Conservation (phyloP, 2,888 invertebrate species). For the Toxonevra muliebris region DNA sequence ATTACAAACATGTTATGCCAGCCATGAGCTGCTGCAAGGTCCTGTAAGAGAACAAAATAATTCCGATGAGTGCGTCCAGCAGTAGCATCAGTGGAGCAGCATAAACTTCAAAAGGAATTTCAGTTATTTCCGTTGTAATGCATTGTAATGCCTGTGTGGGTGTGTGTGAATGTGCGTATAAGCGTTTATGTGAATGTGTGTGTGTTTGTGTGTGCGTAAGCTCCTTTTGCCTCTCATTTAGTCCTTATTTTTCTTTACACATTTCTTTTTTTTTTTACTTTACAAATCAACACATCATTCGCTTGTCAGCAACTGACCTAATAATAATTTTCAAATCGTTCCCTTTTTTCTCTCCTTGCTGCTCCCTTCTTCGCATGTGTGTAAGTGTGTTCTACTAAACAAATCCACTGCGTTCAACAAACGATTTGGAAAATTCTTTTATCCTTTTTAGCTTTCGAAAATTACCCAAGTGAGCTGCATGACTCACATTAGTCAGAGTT, state of each 20-base stretch:
- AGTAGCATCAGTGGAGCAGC: constrained; percentile 6
- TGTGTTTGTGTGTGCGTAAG: constrained; percentile 31
- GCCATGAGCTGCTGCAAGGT: constrained; percentile 21
- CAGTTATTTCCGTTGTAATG: constrained; percentile 50
- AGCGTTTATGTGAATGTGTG: not conserved
- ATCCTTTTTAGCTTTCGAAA: constrained; percentile 30
- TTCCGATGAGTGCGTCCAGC: constrained; percentile 6
- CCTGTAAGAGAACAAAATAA: constrained; percentile 4
- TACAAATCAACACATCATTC: constrained; percentile 23
- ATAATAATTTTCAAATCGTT: constrained; percentile 49
- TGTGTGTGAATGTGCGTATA: constrained; percentile 4
- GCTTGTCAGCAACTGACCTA: constrained; percentile 48
- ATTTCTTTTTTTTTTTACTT: not conserved
- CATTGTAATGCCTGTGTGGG: constrained; percentile 22
- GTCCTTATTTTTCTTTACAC: not conserved
- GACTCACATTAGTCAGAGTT: too few species aligned
- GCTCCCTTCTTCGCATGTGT: not conserved
- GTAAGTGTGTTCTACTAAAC: not conserved
- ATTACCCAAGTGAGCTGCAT: constrained; percentile 3
- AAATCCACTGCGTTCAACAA: not conserved
- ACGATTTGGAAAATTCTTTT: constrained; percentile 41
- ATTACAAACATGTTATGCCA: constrained; percentile 47
- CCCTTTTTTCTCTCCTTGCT: constrained; percentile 6
- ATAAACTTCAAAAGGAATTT: constrained; percentile 56
- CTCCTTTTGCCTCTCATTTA: constrained; percentile 12